Conservation (phyloP, 2,113 vertebrate species). For the Ranitomeya variabilis region DNA sequence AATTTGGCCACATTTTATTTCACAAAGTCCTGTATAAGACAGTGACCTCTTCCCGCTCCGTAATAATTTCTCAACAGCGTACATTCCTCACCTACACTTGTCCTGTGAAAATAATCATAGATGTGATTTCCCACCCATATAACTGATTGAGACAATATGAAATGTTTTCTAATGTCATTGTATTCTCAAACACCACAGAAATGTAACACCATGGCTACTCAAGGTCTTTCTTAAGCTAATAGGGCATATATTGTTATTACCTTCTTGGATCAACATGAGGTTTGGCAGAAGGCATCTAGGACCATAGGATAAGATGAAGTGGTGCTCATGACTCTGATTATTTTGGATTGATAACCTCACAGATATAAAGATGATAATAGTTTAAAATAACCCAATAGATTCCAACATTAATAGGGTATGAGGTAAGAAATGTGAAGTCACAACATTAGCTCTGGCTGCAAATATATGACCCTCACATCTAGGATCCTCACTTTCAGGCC, state of each 20-base stretch:
- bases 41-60: too few species aligned
- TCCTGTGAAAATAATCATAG: background rate
- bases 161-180: background rate
- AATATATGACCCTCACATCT: background rate
- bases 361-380: background rate
- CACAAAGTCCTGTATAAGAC: too few species aligned
- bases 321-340: background rate
- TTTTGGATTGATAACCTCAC: background rate
- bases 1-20: too few species aligned
- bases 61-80: too few species aligned
- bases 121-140: background rate
- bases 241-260: background rate
- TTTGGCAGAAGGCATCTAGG: background rate
- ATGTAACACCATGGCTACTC: background rate
- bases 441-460: background rate
- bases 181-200: background rate
- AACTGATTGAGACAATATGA: background rate
- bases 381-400: conserved; percentile 1
- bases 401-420: conserved; percentile 8
- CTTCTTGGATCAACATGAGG: background rate
- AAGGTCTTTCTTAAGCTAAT: background rate
- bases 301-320: background rate
- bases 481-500: background rate
- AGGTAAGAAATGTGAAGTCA: background rate
- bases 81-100: too few species aligned